Conservation (phyloP, 2,113 vertebrate species). For the Oryctolagus cuniculus region DNA sequence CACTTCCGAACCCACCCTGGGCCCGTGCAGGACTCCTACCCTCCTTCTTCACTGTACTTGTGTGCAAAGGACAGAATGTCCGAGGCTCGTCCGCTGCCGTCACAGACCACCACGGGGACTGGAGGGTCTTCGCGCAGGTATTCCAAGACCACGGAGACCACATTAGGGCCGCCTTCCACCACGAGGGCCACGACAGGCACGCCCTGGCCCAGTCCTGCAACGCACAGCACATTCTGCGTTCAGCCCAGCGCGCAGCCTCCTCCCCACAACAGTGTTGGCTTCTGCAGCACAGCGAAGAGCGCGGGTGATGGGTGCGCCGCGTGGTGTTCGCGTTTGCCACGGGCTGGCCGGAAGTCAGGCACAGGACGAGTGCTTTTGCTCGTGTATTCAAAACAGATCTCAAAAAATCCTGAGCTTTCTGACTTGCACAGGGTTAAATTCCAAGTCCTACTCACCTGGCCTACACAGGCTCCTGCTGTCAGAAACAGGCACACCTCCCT, state of each 20-base stretch:
- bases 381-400: neutral
- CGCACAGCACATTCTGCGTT: conserved; percentile 40
- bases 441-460: neutral
- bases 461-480: neutral
- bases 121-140: conserved; percentile 96
- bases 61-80: conserved; percentile 98
- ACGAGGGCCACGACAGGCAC: conserved; percentile 97
- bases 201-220: conserved; percentile 96
- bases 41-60: conserved; percentile 96
- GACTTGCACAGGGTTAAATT: neutral
- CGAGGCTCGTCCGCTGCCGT: conserved; percentile 96
- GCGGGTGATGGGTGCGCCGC: fast-evolving
- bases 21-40: conserved; percentile 87
- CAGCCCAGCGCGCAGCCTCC: neutral
- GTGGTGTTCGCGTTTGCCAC: fast-evolving
- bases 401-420: neutral
- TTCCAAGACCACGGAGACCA: conserved; percentile 96
- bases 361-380: neutral
- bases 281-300: neutral
- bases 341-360: neutral
- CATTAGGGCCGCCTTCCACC: conserved; percentile 97
- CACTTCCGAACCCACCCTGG: neutral
- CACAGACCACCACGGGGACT: conserved; percentile 97
- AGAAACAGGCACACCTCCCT: neutral
- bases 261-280: fast-evolving